A percentile compares a stretch with the other conserved stretches of the same genome.
Conservation (phyloP, 2,113 vertebrate genomes). For the Vidua chalybeata region DNA sequence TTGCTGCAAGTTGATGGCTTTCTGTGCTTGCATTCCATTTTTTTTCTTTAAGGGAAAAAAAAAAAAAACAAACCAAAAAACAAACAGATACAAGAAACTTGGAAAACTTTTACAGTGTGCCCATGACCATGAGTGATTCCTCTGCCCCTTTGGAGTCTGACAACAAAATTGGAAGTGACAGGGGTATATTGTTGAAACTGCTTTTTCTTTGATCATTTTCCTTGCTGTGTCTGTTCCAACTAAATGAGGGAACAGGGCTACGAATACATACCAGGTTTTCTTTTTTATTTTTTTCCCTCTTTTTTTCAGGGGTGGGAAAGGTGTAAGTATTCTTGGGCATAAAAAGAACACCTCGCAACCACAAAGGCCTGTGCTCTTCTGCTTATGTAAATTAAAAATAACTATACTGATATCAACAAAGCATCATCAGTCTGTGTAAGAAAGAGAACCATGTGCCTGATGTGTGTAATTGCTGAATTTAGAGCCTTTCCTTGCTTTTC, state of each 20-base stretch:
- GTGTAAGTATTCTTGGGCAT: background rate
- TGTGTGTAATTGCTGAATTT: background rate
- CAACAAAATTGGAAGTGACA: conserved; percentile 45
- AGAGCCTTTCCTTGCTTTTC: background rate
- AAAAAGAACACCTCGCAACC: background rate
- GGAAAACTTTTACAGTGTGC: conserved; percentile 11
- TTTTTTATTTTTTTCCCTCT: background rate
- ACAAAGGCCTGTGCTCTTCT: background rate
- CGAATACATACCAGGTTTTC: background rate
- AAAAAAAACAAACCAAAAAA: background rate
- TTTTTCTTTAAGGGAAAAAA: background rate
- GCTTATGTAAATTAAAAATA: background rate
- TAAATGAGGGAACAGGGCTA: background rate
- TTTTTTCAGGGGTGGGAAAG: background rate
- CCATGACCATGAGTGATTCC: background rate
- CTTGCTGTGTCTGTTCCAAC: conserved; percentile 27
- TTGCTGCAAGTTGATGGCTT: background rate
- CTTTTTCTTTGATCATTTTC: conserved; percentile 56
- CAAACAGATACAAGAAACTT: background rate
- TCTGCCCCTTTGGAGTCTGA: background rate
- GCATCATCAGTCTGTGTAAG: background rate
- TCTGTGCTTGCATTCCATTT: background rate
- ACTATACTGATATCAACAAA: background rate
- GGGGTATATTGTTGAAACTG: conserved; percentile 50
- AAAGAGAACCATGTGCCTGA: background rate